Base-by-base conservation (phyloP, 2,888 invertebrate genomes). In the Gnatocerus cornutus region DNA sequence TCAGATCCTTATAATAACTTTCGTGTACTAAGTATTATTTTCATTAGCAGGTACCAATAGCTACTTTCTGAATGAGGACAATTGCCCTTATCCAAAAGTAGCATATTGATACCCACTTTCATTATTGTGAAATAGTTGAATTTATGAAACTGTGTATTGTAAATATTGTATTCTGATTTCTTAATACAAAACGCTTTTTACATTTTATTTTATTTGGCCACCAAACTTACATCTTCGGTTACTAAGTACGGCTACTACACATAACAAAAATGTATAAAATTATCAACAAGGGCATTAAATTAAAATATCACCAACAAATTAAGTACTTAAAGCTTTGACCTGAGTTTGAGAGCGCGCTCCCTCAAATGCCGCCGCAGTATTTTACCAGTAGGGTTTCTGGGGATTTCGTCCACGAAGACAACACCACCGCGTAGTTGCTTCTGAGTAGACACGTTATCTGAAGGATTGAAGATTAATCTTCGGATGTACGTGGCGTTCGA, bases 391-490 rank as follows among this genome's bases (percentile, higher is more conserved):
- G 90, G 86, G 78, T 90, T 92, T 81, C 89, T 90, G 5, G 93
- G 92, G 77, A 93, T 89, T 78, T 87, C 85, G 16, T 89, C 84
- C 33, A 92, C 82, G 81, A 93, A 93, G 73, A 84, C 85, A 1
- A 93, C 89, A 13, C 92, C 91, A 39, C 91, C 92, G 77, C 88
- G 85, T 55, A 93, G 85, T 76, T 87, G 87, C 85, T 93, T 93
- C 78, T 88, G 89, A 14, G 87, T 84, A 0, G 91, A 87, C 7
- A 84, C 80, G 65, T 80, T 79, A 45, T 74, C 81, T 80, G 61
- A 13, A 76, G n/a, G n/a, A n/a, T n/a, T n/a, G n/a, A 79, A 45
- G 33, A 52, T 7, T 29, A 5, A 5, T 29, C 5, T 29, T 29
- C 29, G 7, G n/a, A 9, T 39, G n/a, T 7, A 37, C 30, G 12